Evolutionary conservation across 2,797 vertebrate species (phyloP), one percentile per base, ranked within the genome.

Genomic region (Ciconia nigra): DNA sequence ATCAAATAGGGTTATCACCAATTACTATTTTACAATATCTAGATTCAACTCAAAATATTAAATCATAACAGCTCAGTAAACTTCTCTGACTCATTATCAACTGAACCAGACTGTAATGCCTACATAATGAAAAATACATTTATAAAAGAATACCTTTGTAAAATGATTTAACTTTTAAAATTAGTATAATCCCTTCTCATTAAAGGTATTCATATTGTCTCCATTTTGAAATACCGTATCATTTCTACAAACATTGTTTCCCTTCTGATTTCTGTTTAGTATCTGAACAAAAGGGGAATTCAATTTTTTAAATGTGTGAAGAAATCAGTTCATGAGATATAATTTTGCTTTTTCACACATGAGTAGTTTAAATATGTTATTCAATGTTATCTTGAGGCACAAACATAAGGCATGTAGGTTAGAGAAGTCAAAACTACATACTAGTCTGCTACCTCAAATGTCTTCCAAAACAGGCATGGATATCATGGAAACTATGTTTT

Each of bases 331-430:
- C 35, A 74, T 51, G 89, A 96, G 92, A 85, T 90, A 91, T 93
- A 91, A 89, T 91, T 97, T 84, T 95, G 83, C 83, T 94, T 78
- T 86, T 81, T 95, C 89, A 94, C 77, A 73, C 91, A 89, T 73
- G 96, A 96, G 88, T 76, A 96, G 81, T 61, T 96, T 85, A 93
- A 90, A 93, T 96, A 97, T 94, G 96, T 96, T 97, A 97, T 96
- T 95, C 96, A 96, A 81, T 94, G 96, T 74, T 93, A 95, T 97
- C 88, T 96, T 83, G 16, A 96, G 95, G 97, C 90, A 86, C 65
- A 96, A 96, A 96, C 94, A 90, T 88, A 93, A 96, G 87, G 94
- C 97, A 91, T 28, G 81, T 84, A 92, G 90, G 91, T 93, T 97
- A 95, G 66, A 96, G 81, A 93, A 95, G 79, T 76, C 82, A 84